Evolutionary conservation across 2,888 invertebrate species (phyloP), one percentile per base, ranked within the genome.

Genomic region (Drosophila picticornis): DNA sequence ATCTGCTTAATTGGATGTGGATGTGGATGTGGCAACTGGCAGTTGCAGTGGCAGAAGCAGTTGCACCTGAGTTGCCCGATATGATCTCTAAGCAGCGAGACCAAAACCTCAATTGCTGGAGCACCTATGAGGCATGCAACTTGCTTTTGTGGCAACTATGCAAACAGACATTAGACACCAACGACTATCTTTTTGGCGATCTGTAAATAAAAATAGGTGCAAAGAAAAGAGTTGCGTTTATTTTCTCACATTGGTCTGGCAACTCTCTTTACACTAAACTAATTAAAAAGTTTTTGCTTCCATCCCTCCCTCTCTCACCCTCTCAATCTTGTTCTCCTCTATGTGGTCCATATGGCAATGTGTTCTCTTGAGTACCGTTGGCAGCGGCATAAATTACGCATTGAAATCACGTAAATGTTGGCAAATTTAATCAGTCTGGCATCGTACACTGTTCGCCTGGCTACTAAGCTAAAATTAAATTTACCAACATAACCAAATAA

Each of bases 341-440:
- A 34, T 34, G 4, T 19, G 9, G 55, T 34, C 77, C 83, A 81
- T 81, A 85, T 75, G 84, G 83, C 77, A 58, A 59, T 53, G 61
- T 48, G 38, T 25, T 46, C 61, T 43, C 38, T 43, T 34, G 59
- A 34, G 36, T 27, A 56, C 19, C 48, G 40, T 52, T 62, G 69
- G 65, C 55, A 27, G 36, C 25, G 64, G 70, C 74, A 77, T 80
- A 84, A 83, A 88, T 86, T 86, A 83, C 83, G 87, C 72, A 86
- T 86, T 88, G 86, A 88, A 86, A 86, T 88, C 86, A 86, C 86
- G 86, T 86, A 88, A 85, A 88, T 87, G 87, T 63, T 84, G 78
- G 75, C 79, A 84, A 86, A 86, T 88, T 86, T 88, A 86, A 86
- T 86, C 88, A 86, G 85, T 66, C 76, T 74, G 73, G 61, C 84